phyloP scores from a whole-genome alignment of 2,113 vertebrate genomes.

The Proteles cristata region DNA sequence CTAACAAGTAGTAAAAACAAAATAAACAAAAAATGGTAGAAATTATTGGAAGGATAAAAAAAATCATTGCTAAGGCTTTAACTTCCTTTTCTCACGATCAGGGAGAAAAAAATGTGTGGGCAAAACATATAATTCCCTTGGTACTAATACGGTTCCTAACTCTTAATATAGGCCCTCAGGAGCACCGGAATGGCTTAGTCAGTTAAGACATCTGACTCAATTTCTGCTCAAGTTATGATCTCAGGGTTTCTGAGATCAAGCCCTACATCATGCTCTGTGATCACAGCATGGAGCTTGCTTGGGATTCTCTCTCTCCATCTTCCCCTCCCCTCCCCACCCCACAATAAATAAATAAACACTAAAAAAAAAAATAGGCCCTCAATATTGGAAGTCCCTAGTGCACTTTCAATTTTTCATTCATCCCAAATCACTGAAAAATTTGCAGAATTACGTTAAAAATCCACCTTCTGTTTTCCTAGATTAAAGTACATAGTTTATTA shows the following conservation, averaged over 20 bases:
- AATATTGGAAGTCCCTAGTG: not conserved
- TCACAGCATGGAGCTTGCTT: too few species aligned
- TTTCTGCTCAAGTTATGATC: too few species aligned
- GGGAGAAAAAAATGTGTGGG: not conserved
- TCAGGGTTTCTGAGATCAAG: too few species aligned
- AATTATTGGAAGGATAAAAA: not conserved
- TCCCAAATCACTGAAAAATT: not conserved
- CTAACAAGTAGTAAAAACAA: not conserved
- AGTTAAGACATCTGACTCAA: too few species aligned
- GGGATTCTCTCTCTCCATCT: too few species aligned
- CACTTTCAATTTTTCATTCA: constrained; percentile 43
- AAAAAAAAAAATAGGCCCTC: not conserved
- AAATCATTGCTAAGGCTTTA: constrained; percentile 37
- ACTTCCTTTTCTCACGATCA: not conserved
- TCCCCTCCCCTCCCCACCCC: too few species aligned
- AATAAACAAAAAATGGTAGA: not conserved
- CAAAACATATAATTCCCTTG: constrained; percentile 16
- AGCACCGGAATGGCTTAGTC: too few species aligned
- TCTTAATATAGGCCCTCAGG: not conserved
- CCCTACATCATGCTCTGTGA: too few species aligned
- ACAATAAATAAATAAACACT: too few species aligned
- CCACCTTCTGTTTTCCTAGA: not conserved
- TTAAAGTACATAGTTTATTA: constrained; percentile 3
- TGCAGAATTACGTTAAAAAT: constrained; percentile 3
- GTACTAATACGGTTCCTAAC: not conserved